Base-by-base conservation (phyloP, 2,113 vertebrate species). In the Corythornis madagascariensis region DNA sequence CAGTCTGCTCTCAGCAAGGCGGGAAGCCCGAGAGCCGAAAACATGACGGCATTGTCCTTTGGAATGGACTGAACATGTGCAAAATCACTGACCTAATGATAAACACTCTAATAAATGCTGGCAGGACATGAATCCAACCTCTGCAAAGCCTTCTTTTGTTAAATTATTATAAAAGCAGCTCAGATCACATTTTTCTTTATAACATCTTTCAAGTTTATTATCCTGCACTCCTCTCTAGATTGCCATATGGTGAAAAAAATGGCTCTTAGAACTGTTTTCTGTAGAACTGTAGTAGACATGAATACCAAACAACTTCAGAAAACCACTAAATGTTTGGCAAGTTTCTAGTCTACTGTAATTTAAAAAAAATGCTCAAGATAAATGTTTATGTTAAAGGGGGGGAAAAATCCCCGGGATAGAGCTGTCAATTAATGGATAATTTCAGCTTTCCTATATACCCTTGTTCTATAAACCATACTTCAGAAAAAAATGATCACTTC, bases 241-340 rank as follows among this genome's bases (percentile, higher is more conserved):
- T 96, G 93, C 95, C 33, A 22, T 94, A 95, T 96, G 81, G 96
- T 85, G 94, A 97, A 97, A 95, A 93, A 96, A 96, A 94, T 89
- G 94, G 66, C 65, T 94, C 63, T 90, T 95, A 95, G 78, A 96
- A 93, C 79, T 92, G 88, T 80, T 97, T 97, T 97, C 87, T 97
- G 90, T 92, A 96, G 93, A 97, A 90, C 93, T 94, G 38, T 90
- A 94, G 91, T 96, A 97, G 97, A 98, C 96, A 93, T 76, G 95
- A 97, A 97, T 96, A 97, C 96, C 91, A 96, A 97, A 97, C 95
- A 97, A 86, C 93, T 94, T 96, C 84, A 96, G 64, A 94, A 98
- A 98, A 97, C 97, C 97, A 97, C 97, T 92, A 96, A 97, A 97
- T 98, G 97, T 96, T 98, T 98, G 97, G 97, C 97, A 93, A 94